Conservation (phyloP, 23 tunicate genomes). For the Clavelina lepadiformis region DNA sequence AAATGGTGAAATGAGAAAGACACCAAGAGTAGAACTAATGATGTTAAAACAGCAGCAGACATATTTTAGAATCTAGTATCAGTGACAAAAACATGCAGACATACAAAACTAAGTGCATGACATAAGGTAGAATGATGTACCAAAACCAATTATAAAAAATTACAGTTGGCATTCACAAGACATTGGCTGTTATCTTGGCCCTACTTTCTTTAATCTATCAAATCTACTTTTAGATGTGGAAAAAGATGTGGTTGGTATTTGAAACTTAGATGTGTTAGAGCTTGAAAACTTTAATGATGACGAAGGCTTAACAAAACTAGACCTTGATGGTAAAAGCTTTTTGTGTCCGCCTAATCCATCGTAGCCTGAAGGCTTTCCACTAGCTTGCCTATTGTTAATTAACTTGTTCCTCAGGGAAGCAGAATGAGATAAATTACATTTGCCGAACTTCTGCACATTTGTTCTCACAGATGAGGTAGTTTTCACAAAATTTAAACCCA, state of each 20-base stretch:
- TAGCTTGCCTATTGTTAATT: background rate
- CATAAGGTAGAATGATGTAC: too few relatives aligned
- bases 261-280: constrained; percentile 26
- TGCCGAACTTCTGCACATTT: background rate
- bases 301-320: background rate
- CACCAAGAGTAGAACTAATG: too few relatives aligned
- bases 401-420: constrained; percentile 8
- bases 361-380: background rate
- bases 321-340: background rate
- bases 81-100: too few relatives aligned
- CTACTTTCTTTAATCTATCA: constrained; percentile 34
- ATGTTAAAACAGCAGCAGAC: too few relatives aligned
- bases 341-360: constrained; percentile 45
- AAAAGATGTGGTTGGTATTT: background rate
- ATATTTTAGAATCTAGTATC: too few relatives aligned
- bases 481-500: constrained; percentile 20
- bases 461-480: constrained; percentile 4
- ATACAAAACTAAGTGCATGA: too few relatives aligned
- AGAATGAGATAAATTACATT: background rate
- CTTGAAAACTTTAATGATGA: constrained; percentile 43
- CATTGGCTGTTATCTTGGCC: too few relatives aligned
- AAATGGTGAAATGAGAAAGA: too few relatives aligned
- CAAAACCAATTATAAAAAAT: too few relatives aligned
- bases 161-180: too few relatives aligned
- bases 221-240: constrained; percentile 5